Conservation (phyloP, 2,888 invertebrate genomes). For the Mesorhabditis spiculigera region DNA sequence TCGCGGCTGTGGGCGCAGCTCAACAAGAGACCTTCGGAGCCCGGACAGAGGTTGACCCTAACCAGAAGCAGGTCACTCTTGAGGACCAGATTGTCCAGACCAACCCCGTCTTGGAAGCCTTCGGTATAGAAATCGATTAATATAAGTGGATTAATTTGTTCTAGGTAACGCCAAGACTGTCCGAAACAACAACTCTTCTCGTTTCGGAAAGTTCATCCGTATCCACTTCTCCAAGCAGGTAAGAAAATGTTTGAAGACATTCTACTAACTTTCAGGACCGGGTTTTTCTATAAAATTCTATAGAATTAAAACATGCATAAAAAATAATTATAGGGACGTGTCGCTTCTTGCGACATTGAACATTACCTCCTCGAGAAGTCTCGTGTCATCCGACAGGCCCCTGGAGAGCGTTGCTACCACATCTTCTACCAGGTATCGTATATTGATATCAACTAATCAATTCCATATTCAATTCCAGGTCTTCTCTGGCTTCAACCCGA, state of each 20-base stretch:
- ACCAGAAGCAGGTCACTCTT: slow-evolving; percentile 71
- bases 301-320: neutral
- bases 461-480: slow-evolving; percentile 14
- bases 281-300: neutral
- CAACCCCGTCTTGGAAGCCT: slow-evolving; percentile 97
- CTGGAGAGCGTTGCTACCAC: slow-evolving; percentile 96
- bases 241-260: neutral
- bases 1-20: slow-evolving; percentile 69
- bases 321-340: slow-evolving; percentile 72
- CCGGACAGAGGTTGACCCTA: slow-evolving; percentile 22
- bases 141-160: neutral
- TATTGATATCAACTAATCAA: slow-evolving; percentile 32
- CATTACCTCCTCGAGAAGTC: slow-evolving; percentile 99
- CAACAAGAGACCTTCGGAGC: slow-evolving; percentile 38
- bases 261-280: neutral
- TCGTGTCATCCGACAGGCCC: slow-evolving; percentile 92
- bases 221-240: slow-evolving; percentile 89
- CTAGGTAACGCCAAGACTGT: slow-evolving; percentile 99
- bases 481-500: slow-evolving; percentile 49
- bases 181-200: slow-evolving; percentile 99
- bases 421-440: slow-evolving; percentile 99
- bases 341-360: slow-evolving; percentile 99
- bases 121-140: slow-evolving; percentile 69
- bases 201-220: slow-evolving; percentile 99
- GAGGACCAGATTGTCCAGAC: slow-evolving; percentile 99